phyloP scores from a whole-genome alignment of 2,113 vertebrate genomes.

The Semnornis frantzii region DNA sequence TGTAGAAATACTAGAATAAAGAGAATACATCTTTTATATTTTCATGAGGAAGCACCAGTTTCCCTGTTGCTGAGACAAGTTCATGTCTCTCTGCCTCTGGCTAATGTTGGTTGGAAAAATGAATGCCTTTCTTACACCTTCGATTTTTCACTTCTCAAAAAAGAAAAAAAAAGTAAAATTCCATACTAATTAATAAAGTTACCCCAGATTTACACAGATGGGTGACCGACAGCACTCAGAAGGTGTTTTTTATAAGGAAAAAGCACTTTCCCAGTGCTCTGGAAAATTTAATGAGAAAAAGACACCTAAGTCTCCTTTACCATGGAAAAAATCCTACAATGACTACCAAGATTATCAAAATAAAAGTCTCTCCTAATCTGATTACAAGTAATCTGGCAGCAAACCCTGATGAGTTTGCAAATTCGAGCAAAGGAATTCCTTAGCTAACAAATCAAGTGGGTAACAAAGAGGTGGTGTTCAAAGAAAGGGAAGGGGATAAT shows the following conservation, averaged over 20 bases:
- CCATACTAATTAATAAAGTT: not conserved
- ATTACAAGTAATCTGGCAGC: not conserved
- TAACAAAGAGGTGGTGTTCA: not conserved
- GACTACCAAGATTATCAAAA: not conserved
- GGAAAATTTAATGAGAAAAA: not conserved
- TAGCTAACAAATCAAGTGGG: not conserved
- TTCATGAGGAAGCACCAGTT: not conserved
- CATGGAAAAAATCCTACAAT: not conserved
- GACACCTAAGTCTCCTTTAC: not conserved
- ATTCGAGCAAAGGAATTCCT: not conserved
- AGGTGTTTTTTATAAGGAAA: not conserved
- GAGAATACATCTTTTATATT: not conserved
- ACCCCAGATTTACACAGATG: not conserved
- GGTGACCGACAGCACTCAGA: not conserved
- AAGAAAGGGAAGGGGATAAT: not conserved
- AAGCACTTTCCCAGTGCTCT: not conserved
- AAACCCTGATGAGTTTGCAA: constrained; percentile 24
- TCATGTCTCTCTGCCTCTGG: not conserved
- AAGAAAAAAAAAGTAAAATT: not conserved
- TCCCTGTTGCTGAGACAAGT: not conserved
- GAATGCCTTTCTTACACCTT: not conserved
- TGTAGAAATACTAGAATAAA: not conserved
- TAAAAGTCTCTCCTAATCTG: constrained; percentile 12
- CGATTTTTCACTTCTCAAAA: not conserved
- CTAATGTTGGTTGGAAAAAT: not conserved